Base-by-base conservation (phyloP, 35 echinoderm and acorn worm genomes). In the Apostichopus californicus region DNA sequence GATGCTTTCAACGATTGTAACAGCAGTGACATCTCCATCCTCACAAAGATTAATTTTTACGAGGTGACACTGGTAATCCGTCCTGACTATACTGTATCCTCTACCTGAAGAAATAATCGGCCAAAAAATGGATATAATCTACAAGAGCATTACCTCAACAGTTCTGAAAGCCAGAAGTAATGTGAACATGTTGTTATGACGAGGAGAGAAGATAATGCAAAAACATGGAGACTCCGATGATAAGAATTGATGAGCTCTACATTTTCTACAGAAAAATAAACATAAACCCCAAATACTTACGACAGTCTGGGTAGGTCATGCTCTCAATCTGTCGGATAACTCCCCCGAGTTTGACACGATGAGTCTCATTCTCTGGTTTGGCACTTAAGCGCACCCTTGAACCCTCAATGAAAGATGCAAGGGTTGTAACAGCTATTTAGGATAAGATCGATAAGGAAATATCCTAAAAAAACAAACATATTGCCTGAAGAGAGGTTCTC, bases 291-390 rank as follows among this genome's bases (percentile, higher is more conserved):
- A 60, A 6, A 23, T 72, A 72, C 63, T 26, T 89, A 89, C 86
- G 8, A 89, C 17, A 17, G 57, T 8, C 63, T 7, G 86, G 34
- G 28, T 89, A 89, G 5, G 86, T 89, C 28, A 55, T 65, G 28
- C 86, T 89, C 86, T 89, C 86, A 34, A 89, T 89, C 86, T 89
- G 86, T 52, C 86, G 60, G 8, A 89, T 89, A 5, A 65, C 63
- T 21, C 86, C 63, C 11, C 57, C 57, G 1, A 89, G 25, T 72
- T 28, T 57, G 52, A 85, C 20, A 18, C 81, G 55, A 21, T 85
- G 55, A 58, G 58, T 85, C 14, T 85, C 58, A 52, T 85, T 85
- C 24, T 85, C 81, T 85, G 81, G 23, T 85, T 85, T 85, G 58
- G 55, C 15, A 15, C 54, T 85, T 58, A 85, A 85, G 8, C 81